These are phyloP conservation scores for Bombyx mori DNA, from an alignment of 1,140 invertebrate species.

Conservation along the genomic window DNA sequence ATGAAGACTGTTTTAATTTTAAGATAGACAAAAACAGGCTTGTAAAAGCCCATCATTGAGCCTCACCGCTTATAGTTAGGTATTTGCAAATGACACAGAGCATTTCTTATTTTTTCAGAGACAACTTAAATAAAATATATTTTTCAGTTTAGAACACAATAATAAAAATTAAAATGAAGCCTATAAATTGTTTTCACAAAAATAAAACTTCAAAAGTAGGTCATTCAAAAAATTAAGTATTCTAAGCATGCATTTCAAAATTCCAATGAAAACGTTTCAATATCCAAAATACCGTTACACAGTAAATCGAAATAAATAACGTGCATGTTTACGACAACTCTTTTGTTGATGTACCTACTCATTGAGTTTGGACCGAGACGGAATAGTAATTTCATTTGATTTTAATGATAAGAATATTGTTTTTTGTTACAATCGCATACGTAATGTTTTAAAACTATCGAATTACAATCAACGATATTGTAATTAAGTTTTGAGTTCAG, in stretches of 20 bases:
- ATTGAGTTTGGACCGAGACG: slow-evolving; percentile 31
- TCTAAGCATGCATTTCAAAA: slow-evolving; percentile 1
- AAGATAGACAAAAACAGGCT: not conserved
- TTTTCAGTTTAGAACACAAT: no score
- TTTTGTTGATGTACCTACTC: slow-evolving; percentile 14
- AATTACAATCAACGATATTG: no score
- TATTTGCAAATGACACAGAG: no score
- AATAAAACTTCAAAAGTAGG: no score
- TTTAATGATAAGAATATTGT: slow-evolving; percentile 2
- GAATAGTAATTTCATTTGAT: slow-evolving; percentile 33
- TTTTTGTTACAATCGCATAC: not conserved
- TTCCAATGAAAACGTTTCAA: slow-evolving; percentile 33
- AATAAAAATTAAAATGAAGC: no score
- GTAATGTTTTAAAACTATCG: no score
- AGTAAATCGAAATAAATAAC: slow-evolving; percentile 41
- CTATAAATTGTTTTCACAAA: no score
- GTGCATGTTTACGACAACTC: slow-evolving; percentile 29
- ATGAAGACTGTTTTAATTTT: not conserved
- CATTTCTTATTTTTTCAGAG: no score
- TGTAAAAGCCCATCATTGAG: not conserved
- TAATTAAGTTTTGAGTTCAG: no score
- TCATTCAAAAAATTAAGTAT: no score
- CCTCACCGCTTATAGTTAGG: no score
- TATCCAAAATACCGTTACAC: slow-evolving; percentile 44
- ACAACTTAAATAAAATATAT: no score